Evolutionary conservation across 2,888 invertebrate genomes (phyloP), one percentile per base, ranked within the genome.

Genomic region (Meteorus cinctellus): DNA sequence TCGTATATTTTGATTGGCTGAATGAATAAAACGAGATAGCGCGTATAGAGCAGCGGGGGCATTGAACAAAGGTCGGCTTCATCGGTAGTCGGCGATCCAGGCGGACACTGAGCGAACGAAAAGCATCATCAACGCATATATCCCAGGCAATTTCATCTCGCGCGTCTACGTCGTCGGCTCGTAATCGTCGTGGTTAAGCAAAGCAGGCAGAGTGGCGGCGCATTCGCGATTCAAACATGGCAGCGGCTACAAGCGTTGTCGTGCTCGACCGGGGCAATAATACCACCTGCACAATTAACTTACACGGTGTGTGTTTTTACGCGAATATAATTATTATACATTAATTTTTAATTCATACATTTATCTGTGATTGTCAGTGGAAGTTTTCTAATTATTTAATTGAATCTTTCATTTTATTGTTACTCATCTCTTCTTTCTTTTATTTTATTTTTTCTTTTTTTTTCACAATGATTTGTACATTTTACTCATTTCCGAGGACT

Each of bases 261-360:
- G 96, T 97, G 89, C 93, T 96, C 89, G 97, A 97, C 92, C 94
- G 97, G 91, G 97, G 97, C 91, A 97, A 97, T 92, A 97, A 97
- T 92, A 97, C 97, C 90, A 97, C 97, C 90, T 97, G 97, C 92
- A 97, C 97, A 89, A 96, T 98, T 91, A 97, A 98, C 93, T 94
- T 97, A 91, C 97, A 97, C 92, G 97, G 97, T 97, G 94, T 65
- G 59, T 73, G 48, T 66, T 31, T 48, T 16, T 4, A 51, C 19
- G 41, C 12, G 45, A 63, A 31, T 27, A 19, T 24, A 63, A n/a
- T n/a, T 29, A 27, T 12, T 8, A 65, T 24, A 19, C 19, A 34
- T 36, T 71, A 27, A 14, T 19, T 10, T 59, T 24, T 59, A 34
- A 48, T 59, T 14, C 31, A 34, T 27, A 41, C 45, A 59, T 62